Evolutionary conservation across 2,888 invertebrate genomes (phyloP).

Genomic region (Bruchidius siliquastri): DNA sequence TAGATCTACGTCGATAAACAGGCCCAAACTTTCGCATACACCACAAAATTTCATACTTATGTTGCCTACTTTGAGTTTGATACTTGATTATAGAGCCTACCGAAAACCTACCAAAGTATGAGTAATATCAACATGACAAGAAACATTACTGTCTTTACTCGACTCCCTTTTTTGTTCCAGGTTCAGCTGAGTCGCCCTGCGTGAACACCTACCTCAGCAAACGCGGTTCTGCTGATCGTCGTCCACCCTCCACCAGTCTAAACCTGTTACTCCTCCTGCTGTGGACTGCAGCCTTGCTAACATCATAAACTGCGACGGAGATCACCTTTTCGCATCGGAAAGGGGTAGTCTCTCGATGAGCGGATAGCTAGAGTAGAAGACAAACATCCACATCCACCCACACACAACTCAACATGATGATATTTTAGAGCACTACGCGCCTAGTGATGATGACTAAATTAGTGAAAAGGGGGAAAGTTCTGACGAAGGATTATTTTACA

Average conservation of each 20-base stretch:
- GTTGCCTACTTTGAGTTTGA: too few species aligned
- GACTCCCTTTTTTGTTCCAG: conserved; percentile 32
- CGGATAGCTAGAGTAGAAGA: neutral
- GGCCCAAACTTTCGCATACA: too few species aligned
- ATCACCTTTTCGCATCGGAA: conserved; percentile 5
- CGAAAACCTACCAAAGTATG: too few species aligned
- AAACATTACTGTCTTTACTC: too few species aligned
- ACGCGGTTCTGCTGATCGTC: conserved; percentile 27
- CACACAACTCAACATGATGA: neutral
- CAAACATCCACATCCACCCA: neutral
- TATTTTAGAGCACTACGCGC: neutral
- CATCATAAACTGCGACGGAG: conserved; percentile 14
- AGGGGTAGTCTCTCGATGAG: neutral
- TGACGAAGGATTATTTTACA: neutral
- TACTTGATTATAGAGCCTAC: too few species aligned
- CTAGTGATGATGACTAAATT: neutral
- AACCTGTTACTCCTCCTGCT: conserved; percentile 13
- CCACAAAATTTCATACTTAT: too few species aligned
- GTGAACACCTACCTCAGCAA: conserved; percentile 40
- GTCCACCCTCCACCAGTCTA: neutral
- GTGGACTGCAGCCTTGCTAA: conserved; percentile 10
- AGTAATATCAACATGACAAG: too few species aligned
- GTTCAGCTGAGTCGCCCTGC: conserved; percentile 43
- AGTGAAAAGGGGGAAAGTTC: neutral
- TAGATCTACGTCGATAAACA: too few species aligned